Evolutionary conservation across 2,797 vertebrate genomes (phyloP).

Genomic region (Gastrophryne carolinensis): DNA sequence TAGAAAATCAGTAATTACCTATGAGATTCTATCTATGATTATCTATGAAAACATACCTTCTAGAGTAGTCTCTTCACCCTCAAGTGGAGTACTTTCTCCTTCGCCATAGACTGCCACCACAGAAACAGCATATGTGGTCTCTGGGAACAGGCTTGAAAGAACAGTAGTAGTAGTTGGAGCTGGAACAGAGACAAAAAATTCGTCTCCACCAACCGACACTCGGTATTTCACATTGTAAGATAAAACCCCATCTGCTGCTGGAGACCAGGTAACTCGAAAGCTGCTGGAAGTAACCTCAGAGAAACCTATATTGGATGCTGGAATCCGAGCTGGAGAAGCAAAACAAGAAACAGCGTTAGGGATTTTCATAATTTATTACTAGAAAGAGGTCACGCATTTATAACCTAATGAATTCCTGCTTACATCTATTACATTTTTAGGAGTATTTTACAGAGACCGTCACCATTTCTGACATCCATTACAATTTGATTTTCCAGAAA

Average conservation of each 20-base stretch:
- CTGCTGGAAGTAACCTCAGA: constrained; percentile 81
- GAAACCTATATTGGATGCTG: constrained; percentile 80
- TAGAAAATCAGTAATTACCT: not conserved
- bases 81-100: constrained; percentile 79
- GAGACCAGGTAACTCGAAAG: constrained; percentile 83
- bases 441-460: too few relatives aligned
- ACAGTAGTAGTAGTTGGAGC: constrained; percentile 72
- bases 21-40: not conserved
- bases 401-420: too few relatives aligned
- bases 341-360: not conserved
- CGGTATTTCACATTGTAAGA: constrained; percentile 83
- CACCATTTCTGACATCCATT: too few relatives aligned
- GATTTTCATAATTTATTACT: too few relatives aligned
- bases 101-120: constrained; percentile 84
- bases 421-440: too few relatives aligned
- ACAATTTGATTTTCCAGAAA: too few relatives aligned
- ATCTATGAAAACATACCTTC: constrained; percentile 73
- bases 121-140: constrained; percentile 85
- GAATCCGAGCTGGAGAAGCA: constrained; percentile 71
- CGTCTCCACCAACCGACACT: constrained; percentile 69
- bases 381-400: too few relatives aligned
- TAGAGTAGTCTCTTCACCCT: constrained; percentile 81
- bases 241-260: constrained; percentile 72
- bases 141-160: constrained; percentile 80
- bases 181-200: constrained; percentile 81